Evolutionary conservation across 1,140 invertebrate genomes (phyloP), one percentile per base, ranked within the genome.

Genomic region (Ips nitidus): DNA sequence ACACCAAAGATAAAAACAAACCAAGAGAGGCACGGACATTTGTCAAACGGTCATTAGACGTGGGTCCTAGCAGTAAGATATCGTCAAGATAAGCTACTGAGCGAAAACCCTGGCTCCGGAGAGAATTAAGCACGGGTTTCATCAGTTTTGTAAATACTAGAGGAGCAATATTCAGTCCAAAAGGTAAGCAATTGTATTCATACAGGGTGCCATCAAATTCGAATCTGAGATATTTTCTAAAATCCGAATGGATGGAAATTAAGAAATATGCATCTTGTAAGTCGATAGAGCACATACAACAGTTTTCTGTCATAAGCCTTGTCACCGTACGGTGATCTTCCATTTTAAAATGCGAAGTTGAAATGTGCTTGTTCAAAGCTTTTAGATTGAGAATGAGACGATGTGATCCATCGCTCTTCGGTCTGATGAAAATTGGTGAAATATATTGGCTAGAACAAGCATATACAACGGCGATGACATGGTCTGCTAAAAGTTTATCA

Each of bases 271-370:
- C 39, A 7, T 39, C 39, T 1, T 53, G 22, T 36, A 53, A 36
- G 22, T 53, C 52, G 4, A 53, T 53, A 40, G 40, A 39, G 3
- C 36, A 36, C 56, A 58, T 40, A 40, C 1, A 58, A 58, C 36
- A 58, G 6, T 40, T 63, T 47, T n/a, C 43, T 5, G 62, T 59
- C n/a, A 79, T 70, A 59, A 75, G 37, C 40, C 58, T 69, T 22
- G 40, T 22, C 3, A 45, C 67, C 22, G 58, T 63, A 36, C 59
- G 50, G 38, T 63, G 8, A 62, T 40, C 56, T 41, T 58, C 39
- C 22, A 38, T 6, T 38, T 58, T 58, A 58, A 40, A 58, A 36
- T 58, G 22, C 6, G 38, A 5, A 41, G 4, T 58, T 39, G 6
- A 6, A 40, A 58, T 22, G 39, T 6, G 41, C 22, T 7, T 40